Base-by-base conservation (phyloP, 2,113 vertebrate genomes). In the Nothocercus nigrocapillus region DNA sequence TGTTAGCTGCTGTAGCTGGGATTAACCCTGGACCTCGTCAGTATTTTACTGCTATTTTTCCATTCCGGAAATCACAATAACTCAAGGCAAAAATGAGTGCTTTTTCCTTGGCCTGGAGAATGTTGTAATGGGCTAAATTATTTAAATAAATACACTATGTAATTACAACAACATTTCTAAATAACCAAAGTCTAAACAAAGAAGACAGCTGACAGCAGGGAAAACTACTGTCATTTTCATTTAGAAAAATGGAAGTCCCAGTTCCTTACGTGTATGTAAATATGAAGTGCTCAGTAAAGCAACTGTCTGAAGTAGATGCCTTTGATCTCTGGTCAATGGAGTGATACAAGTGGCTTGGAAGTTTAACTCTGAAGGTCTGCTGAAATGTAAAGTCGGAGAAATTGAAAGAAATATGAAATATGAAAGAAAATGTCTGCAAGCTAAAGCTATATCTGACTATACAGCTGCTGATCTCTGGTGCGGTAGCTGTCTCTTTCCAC, bases 31-130 rank as follows among this genome's bases (percentile, higher is more conserved):
- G 28, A 72, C 19, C 22, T 38, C 16, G 4, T 61, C 16, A 59
- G n/a, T 40, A 42, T 42, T 49, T 75, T 80, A 4, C 53, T 81
- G 4, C 13, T 75, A 7, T 18, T 91, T 1, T 45, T 88, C 9
- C 19, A 59, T 40, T 88, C 36, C 80, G 40, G 25, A 89, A 88
- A 19, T 15, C 11, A 72, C 73, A 94, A 74, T 58, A 51, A 90
- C 16, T 32, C 36, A 40, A 24, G 7, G 34, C 5, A 66, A 76
- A 85, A 81, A 34, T 10, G 17, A 27, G 11, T n/a, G 20, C 17
- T 7, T 32, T 21, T 69, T 68, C n/a, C 44, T 32, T 15, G 13
- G 30, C 30, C 34, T 64, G 22, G 44, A 79, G 78, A 1, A 6
- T 54, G 13, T 73, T 1, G 0, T 38, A 77, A 42, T 25, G 36